phyloP scores from a whole-genome alignment of 2,797 vertebrate species.

The Fratercula arctica region DNA sequence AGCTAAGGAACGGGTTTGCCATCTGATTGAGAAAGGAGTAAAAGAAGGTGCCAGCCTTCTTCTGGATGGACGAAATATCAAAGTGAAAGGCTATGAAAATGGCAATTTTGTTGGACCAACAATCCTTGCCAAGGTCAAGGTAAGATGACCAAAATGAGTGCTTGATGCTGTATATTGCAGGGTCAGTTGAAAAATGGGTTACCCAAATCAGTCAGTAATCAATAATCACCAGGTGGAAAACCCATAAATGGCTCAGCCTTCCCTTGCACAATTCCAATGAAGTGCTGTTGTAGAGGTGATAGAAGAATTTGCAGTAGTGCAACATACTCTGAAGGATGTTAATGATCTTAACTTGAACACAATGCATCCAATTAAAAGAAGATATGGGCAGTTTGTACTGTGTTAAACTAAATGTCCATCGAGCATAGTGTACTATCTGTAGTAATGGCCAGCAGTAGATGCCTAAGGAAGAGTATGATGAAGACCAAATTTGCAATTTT shows the following conservation, averaged over 20 bases:
- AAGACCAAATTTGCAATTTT: neutral
- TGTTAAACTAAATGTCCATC: neutral
- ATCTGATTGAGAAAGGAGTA: conserved; percentile 88
- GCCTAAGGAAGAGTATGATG: neutral
- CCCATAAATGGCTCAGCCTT: neutral
- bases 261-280: neutral
- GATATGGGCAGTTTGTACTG: neutral
- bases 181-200: neutral
- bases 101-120: conserved; percentile 97
- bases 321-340: neutral
- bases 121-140: conserved; percentile 87
- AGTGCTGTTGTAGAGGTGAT: neutral
- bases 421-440: neutral
- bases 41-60: conserved; percentile 90
- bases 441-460: neutral
- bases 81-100: conserved; percentile 93
- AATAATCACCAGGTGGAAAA: neutral
- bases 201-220: neutral
- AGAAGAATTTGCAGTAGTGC: neutral
- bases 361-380: neutral
- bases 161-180: neutral
- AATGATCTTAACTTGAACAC: neutral
- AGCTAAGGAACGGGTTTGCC: conserved; percentile 89
- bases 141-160: conserved; percentile 61
- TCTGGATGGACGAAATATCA: conserved; percentile 89